Evolutionary conservation across 2,888 invertebrate species (phyloP).

Genomic region (Eubasilissa splendida): DNA sequence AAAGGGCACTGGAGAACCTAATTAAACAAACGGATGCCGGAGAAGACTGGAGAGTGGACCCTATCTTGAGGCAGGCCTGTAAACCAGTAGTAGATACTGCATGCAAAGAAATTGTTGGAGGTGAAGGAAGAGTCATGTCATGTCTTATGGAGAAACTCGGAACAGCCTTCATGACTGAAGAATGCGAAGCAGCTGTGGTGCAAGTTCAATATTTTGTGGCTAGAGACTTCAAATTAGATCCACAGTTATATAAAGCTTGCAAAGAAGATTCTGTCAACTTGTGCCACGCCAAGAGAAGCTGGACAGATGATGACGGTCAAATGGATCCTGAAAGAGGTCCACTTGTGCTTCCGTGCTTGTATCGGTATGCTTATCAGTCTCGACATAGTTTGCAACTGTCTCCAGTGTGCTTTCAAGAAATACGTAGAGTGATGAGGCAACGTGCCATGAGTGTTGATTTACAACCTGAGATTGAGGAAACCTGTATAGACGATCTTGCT

Average conservation of each 20-base stretch:
- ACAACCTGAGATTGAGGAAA: slow-evolving; percentile 94
- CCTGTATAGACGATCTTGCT: slow-evolving; percentile 90
- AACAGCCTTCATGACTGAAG: slow-evolving; percentile 85
- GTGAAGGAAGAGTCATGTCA: slow-evolving; percentile 88
- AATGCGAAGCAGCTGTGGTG: slow-evolving; percentile 92
- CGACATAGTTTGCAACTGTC: slow-evolving; percentile 70
- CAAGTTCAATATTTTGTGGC: slow-evolving; percentile 98
- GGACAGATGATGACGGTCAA: slow-evolving; percentile 79
- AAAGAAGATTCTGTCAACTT: slow-evolving; percentile 87
- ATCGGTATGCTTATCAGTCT: slow-evolving; percentile 78
- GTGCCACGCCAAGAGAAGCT: slow-evolving; percentile 85
- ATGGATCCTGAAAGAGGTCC: slow-evolving; percentile 86
- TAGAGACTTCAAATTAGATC: slow-evolving; percentile 94
- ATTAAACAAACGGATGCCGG: slow-evolving; percentile 93
- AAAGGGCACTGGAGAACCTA: slow-evolving; percentile 84
- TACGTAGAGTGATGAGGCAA: slow-evolving; percentile 93
- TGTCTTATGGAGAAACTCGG: slow-evolving; percentile 96
- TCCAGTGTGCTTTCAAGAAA: slow-evolving; percentile 81
- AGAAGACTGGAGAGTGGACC: slow-evolving; percentile 96
- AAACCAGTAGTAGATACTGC: slow-evolving; percentile 86
- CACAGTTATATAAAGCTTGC: slow-evolving; percentile 90
- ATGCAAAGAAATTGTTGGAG: slow-evolving; percentile 82
- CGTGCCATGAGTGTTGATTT: slow-evolving; percentile 93
- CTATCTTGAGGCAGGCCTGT: slow-evolving; percentile 89
- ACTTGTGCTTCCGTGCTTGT: slow-evolving; percentile 91